phyloP scores from a whole-genome alignment of 2,113 vertebrate species.

The Macrotis lagotis region DNA sequence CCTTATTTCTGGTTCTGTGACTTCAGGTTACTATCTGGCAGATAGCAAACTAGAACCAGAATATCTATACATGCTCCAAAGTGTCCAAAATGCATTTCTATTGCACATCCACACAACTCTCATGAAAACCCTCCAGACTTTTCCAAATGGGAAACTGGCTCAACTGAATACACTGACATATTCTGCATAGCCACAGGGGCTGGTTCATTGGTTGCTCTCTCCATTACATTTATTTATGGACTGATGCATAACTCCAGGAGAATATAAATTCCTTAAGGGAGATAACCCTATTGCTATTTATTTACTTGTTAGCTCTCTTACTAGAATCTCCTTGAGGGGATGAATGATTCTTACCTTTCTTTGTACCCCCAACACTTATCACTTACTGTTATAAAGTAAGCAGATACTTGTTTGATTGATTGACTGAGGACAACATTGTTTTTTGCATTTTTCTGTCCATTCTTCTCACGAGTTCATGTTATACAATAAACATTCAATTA shows the following conservation, averaged over 20 bases:
- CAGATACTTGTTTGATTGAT: not conserved
- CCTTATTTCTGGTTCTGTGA: not conserved
- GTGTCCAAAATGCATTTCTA: not conserved
- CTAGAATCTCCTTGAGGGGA: not conserved
- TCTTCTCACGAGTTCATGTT: not conserved
- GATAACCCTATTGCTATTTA: not conserved
- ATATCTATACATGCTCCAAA: not conserved
- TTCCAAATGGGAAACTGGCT: not conserved
- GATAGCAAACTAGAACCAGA: not conserved
- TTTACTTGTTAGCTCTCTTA: not conserved
- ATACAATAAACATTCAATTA: not conserved
- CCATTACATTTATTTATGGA: not conserved
- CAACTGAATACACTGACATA: not conserved
- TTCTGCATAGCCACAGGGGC: not conserved
- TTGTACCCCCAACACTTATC: not conserved
- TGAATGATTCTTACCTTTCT: not conserved
- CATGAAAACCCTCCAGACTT: not conserved
- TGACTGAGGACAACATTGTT: not conserved
- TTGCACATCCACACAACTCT: not conserved
- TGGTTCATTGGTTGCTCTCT: not conserved
- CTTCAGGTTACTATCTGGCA: not conserved
- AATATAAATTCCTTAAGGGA: not conserved
- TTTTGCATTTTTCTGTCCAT: not conserved
- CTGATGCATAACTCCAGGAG: not conserved
- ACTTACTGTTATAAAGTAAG: not conserved